Evolutionary conservation across 2,797 vertebrate genomes (phyloP), one percentile per base, ranked within the genome.

Genomic region (Coranthus polyacanthus): DNA sequence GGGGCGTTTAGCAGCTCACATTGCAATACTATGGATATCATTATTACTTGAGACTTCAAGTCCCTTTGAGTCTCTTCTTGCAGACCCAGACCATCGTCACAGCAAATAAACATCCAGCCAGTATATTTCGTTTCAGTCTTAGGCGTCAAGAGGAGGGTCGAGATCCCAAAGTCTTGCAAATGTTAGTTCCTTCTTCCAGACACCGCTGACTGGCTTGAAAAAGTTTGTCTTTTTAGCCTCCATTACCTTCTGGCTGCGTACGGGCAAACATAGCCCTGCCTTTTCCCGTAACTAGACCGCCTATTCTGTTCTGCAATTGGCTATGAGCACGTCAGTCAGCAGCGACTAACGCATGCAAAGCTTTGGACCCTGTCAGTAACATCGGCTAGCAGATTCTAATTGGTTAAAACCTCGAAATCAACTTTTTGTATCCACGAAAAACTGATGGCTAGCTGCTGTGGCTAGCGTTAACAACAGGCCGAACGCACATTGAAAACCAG

Each of bases 241-340:
- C 84, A 87, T 90, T 90, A 85, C 79, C 66, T 81, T 55, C 78
- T 83, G 82, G 79, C 82, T 84, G 76, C 71, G 67, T 63, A 77
- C 70, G 53, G 55, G 58, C 65, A 74, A 32, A 66, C 51, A 74
- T 84, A 74, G 88, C 84, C 85, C 92, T 47, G 90, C 93, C 93
- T 90, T 89, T 95, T 95, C 93, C 94, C 93, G 94, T 92, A 93
- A 93, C 78, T 78, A 85, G 86, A 88, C 92, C 91, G 89, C 93
- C 93, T 88, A 64, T 53, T 46, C 51, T 69, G 18, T 18, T 10
- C 69, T 52, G 38, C 61, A 17, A 94, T 93, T 93, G 92, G 93
- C 59, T 64, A 12, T 0, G 20, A 2, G 57, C 63, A 51, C 60
- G 84, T 87, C 90, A 86, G 52, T 92, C 91, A 88, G 38, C 68